Base-by-base conservation (phyloP, 1,140 invertebrate species). In the Habropoda laboriosa region DNA sequence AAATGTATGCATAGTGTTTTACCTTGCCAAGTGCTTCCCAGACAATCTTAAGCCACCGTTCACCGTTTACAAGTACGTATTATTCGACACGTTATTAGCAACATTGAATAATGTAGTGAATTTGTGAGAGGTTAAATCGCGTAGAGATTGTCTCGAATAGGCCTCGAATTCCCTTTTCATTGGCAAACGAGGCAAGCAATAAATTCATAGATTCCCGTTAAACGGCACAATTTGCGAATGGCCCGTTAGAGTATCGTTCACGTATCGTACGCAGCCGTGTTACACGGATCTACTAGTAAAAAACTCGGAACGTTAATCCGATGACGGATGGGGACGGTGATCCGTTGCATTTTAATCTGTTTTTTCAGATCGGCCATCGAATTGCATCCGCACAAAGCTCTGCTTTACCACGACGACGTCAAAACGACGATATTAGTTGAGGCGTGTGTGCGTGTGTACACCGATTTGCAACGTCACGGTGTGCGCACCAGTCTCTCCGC, bases 391-490 rank as follows among this genome's bases (percentile, higher is more conserved):
- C 45, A 47, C 58, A 73, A 73, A 71, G 64, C 79, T 73, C 58
- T 53, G 70, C 68, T 79, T 81, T 70, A 73, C 76, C 67, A 49
- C 71, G 66, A 49, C 71, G 66, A 55, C 81, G 67, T 81, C 78
- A 79, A 85, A 89, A 86, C 76, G 82, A 85, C 77, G 84, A 85
- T 87, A 86, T 74, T 86, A 82, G 78, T 68, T 58, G 73, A 35
- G 18, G 66, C 42, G 35, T 49, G 40, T 66, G 47, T 67, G 38
- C n/a, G n/a, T 51, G 40, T 35, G 58, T 53, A 24, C 45, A 27
- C 38, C 51, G 27, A 7, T 57, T 57, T 49, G 40, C 73, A 57
- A 55, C 47, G 49, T 82, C 35, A 30, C 42, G 45, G n/a, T 18
- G 32, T 35, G 32, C 51, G 70, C 27, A 51, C 47, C 45, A 13